Evolutionary conservation across 2,113 vertebrate genomes (phyloP).

Genomic region (Pollachius pollachius): DNA sequence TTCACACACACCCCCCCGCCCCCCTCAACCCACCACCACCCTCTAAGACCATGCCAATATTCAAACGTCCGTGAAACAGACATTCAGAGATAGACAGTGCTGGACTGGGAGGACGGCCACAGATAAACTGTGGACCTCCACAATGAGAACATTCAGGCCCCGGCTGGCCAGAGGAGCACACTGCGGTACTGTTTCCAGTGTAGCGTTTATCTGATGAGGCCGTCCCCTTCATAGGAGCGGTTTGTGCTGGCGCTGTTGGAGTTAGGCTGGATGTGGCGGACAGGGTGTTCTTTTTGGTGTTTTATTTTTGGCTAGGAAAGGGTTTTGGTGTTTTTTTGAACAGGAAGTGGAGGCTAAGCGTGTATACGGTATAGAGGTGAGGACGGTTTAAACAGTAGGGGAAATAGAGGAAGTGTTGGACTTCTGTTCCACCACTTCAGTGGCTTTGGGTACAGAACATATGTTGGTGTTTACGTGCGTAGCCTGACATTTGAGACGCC

Average conservation of each 20-base stretch:
- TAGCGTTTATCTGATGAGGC: background rate
- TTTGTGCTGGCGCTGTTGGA: conserved; percentile 4
- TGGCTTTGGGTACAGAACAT: conserved; percentile 10
- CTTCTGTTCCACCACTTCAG: no score
- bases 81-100: conserved; percentile 61
- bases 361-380: no score
- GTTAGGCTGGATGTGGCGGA: background rate
- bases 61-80: conserved; percentile 60
- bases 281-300: no score
- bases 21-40: background rate
- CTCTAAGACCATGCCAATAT: conserved; percentile 48
- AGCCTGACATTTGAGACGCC: conserved; percentile 1
- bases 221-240: no score
- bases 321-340: no score
- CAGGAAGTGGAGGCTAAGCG: no score
- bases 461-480: background rate
- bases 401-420: no score
- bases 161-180: conserved; percentile 21
- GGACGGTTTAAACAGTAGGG: no score
- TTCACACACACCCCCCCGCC: no score
- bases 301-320: no score
- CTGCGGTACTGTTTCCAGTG: no score
- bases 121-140: conserved; percentile 70
- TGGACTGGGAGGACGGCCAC: conserved; percentile 65
- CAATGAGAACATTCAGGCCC: conserved; percentile 71